A percentile compares a stretch with the other conserved stretches of the same genome.
Evolutionary conservation across 2,113 vertebrate species (phyloP).

Genomic region (Rhabdornis inornatus): DNA sequence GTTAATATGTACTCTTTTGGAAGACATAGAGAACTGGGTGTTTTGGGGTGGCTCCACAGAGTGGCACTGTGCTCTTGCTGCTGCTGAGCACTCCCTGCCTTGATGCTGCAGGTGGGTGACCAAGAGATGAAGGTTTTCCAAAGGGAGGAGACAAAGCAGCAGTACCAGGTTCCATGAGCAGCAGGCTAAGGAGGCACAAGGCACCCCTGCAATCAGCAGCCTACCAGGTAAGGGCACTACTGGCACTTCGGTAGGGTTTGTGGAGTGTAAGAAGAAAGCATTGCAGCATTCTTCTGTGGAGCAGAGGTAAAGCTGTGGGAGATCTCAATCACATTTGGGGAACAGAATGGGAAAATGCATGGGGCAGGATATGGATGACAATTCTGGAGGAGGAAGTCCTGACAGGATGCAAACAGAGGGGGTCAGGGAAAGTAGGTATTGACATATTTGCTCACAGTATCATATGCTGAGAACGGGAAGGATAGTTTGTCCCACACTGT

Average conservation of each 20-base stretch:
- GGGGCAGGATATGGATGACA: neutral
- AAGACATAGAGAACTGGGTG: neutral
- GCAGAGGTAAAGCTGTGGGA: neutral
- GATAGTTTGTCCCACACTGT: neutral
- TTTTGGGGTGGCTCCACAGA: neutral
- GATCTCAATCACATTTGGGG: neutral
- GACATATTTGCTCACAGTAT: neutral
- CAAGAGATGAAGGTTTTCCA: neutral
- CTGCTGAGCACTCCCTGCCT: accelerated
- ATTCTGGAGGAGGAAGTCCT: neutral
- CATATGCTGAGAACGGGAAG: neutral
- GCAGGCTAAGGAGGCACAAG: neutral
- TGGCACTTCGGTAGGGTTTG: neutral
- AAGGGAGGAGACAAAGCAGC: neutral
- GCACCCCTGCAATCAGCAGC: neutral
- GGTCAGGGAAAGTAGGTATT: neutral
- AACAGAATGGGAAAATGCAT: neutral
- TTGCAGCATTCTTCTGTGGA: neutral
- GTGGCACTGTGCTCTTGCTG: accelerated
- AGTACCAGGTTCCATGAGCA: neutral
- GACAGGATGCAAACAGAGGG: neutral
- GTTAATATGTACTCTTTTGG: neutral
- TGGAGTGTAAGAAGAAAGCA: neutral
- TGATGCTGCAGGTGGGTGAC: neutral
- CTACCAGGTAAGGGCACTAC: accelerated